Percentiles rank a stretch among this genome's conserved stretches.
These are phyloP conservation scores for Cassiopea andromeda DNA, from an alignment of 30 jellyfish, hydroid and myxozoan species.

Conservation along the genomic window DNA sequence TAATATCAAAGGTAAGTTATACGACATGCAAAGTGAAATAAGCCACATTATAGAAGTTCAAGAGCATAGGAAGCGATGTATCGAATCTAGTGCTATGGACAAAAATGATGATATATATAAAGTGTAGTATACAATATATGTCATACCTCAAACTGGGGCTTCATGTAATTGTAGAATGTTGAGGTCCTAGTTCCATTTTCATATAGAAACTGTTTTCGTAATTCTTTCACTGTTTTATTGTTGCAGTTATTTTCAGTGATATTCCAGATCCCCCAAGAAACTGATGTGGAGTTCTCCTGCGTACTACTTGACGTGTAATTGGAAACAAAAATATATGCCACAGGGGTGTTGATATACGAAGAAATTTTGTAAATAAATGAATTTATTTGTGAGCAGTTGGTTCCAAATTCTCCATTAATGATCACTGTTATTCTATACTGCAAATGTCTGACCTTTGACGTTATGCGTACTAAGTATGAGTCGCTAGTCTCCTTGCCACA, in stretches of 20 bases:
- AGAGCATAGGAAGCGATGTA: too few relatives aligned
- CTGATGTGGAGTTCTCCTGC: conserved; percentile 46
- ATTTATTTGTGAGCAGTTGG: conserved; percentile 72
- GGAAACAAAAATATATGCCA: conserved; percentile 40
- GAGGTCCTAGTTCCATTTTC: conserved; percentile 33
- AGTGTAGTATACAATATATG: too few relatives aligned
- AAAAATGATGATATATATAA: not conserved
- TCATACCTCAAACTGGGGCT: conserved; percentile 80
- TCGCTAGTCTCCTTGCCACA: conserved; percentile 76
- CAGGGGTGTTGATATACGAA: conserved; percentile 40
- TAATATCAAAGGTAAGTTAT: too few relatives aligned
- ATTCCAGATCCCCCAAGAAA: conserved; percentile 80
- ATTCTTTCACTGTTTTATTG: conserved; percentile 45
- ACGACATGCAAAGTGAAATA: too few relatives aligned
- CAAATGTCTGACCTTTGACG: not conserved
- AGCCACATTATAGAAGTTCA: too few relatives aligned
- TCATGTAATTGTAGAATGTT: conserved; percentile 56
- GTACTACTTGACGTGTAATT: conserved; percentile 13
- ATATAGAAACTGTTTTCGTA: conserved; percentile 39
- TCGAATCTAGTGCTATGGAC: too few relatives aligned
- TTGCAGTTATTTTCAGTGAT: conserved; percentile 69
- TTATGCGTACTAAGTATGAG: conserved; percentile 42
- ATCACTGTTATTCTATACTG: conserved; percentile 41
- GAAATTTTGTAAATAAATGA: conserved; percentile 60
- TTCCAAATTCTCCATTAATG: conserved; percentile 19